These are phyloP conservation scores for Procambarus virginalis DNA, from an alignment of 1,140 invertebrate genomes.

Conservation along the genomic window DNA sequence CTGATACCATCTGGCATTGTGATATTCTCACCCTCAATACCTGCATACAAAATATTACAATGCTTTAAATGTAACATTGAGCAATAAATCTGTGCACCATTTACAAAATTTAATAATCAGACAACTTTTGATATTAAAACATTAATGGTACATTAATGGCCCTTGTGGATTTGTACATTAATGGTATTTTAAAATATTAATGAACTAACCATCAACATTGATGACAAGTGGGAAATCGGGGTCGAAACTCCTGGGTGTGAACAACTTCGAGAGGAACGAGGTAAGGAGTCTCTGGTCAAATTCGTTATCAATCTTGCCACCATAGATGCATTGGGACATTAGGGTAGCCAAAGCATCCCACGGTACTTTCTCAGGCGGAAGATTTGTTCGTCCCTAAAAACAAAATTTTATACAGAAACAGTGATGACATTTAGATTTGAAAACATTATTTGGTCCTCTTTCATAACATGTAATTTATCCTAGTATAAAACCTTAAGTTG, in stretches of 20 bases:
- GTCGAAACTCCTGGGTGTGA: conserved; percentile 96
- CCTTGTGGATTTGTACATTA: too few species aligned
- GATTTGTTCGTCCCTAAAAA: conserved; percentile 90
- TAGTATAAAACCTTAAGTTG: too few species aligned
- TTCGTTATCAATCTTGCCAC: conserved; percentile 99
- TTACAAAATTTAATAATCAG: too few species aligned
- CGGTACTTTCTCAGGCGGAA: conserved; percentile 98
- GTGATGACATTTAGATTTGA: background rate
- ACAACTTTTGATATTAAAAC: too few species aligned
- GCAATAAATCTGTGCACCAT: background rate
- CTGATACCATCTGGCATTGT: conserved; percentile 98
- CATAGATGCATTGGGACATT: conserved; percentile 98
- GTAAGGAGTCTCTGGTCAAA: conserved; percentile 97
- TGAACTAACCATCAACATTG: conserved; percentile 85
- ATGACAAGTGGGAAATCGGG: conserved; percentile 94
- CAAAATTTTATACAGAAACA: background rate
- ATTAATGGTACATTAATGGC: too few species aligned
- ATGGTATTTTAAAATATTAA: too few species aligned
- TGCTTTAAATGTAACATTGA: background rate
- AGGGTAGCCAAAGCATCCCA: conserved; percentile 98
- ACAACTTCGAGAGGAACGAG: conserved; percentile 95
- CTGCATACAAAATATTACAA: conserved; percentile 71
- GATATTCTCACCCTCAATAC: conserved; percentile 82
- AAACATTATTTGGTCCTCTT: background rate
- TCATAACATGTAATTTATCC: too few species aligned